Conservation (phyloP, 2,888 invertebrate genomes). For the Metopia argyrocephala region DNA sequence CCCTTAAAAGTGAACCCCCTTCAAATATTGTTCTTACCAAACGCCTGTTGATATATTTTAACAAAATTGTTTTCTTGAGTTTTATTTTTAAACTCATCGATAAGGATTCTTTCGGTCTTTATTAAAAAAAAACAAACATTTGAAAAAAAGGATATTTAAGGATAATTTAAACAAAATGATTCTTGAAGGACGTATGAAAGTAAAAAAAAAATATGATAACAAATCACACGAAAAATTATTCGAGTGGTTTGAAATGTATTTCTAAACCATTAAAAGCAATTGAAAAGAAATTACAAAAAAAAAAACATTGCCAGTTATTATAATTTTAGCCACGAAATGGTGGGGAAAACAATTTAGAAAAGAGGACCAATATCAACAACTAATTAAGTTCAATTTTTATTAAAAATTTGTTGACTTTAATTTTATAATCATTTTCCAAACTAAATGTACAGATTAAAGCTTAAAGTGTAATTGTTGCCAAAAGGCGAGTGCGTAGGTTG, state of each 20-base stretch:
- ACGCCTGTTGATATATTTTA: slow-evolving; percentile 25
- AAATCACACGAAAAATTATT: neutral
- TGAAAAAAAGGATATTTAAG: slow-evolving; percentile 2
- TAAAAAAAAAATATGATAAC: neutral
- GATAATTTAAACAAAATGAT: neutral
- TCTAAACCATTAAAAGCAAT: neutral
- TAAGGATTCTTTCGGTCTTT: slow-evolving; percentile 39
- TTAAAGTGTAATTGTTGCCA: neutral
- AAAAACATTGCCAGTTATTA: too few species aligned
- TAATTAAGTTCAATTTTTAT: neutral
- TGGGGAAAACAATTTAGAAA: too few species aligned
- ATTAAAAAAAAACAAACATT: neutral
- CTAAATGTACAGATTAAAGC: too few species aligned
- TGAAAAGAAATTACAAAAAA: neutral
- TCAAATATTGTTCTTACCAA: slow-evolving; percentile 2
- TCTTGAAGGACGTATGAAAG: neutral
- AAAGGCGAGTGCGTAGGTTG: neutral
- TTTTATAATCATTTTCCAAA: too few species aligned
- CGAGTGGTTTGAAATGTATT: neutral
- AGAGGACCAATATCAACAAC: too few species aligned
- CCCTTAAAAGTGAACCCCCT: neutral
- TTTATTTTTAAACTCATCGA: neutral
- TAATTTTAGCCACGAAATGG: too few species aligned
- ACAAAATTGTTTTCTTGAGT: neutral
- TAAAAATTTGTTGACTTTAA: too few species aligned